Percentiles rank a stretch among this genome's conserved stretches.
phyloP scores from a whole-genome alignment of 2,888 invertebrate species.

The Apodemia mormo region DNA sequence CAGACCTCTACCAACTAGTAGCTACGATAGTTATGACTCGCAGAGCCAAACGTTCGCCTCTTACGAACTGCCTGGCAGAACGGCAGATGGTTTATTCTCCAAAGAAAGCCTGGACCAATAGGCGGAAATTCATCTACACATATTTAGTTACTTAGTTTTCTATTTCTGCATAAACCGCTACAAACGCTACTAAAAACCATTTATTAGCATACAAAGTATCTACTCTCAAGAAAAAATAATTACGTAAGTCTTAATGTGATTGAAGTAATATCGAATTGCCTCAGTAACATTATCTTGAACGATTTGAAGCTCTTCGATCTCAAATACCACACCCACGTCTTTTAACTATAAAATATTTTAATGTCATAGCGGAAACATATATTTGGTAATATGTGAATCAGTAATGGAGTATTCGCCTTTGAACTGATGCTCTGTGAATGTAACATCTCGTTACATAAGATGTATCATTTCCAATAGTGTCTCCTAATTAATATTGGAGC shows the following conservation, averaged over 20 bases:
- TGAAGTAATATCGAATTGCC: conserved; percentile 1
- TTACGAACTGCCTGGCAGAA: too few species aligned
- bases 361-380: conserved; percentile 37
- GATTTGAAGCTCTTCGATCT: conserved; percentile 5
- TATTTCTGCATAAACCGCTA: background rate
- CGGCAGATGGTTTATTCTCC: too few species aligned
- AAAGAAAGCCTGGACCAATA: too few species aligned
- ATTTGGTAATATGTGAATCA: conserved; percentile 28
- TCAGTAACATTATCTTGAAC: conserved; percentile 6
- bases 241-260: conserved; percentile 1
- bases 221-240: conserved; percentile 1
- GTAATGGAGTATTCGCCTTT: conserved; percentile 13
- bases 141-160: too few species aligned
- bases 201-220: background rate
- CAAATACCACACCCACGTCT: conserved; percentile 34
- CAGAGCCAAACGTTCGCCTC: too few species aligned
- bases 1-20: too few species aligned
- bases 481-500: conserved; percentile 14
- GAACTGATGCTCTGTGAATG: conserved; percentile 15
- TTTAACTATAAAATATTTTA: conserved; percentile 28
- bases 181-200: background rate
- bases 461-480: conserved; percentile 11
- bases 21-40: too few species aligned
- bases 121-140: too few species aligned
- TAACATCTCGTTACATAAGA: conserved; percentile 3